Conservation (phyloP, 1,140 invertebrate genomes). For the Palaemon carinicauda region DNA sequence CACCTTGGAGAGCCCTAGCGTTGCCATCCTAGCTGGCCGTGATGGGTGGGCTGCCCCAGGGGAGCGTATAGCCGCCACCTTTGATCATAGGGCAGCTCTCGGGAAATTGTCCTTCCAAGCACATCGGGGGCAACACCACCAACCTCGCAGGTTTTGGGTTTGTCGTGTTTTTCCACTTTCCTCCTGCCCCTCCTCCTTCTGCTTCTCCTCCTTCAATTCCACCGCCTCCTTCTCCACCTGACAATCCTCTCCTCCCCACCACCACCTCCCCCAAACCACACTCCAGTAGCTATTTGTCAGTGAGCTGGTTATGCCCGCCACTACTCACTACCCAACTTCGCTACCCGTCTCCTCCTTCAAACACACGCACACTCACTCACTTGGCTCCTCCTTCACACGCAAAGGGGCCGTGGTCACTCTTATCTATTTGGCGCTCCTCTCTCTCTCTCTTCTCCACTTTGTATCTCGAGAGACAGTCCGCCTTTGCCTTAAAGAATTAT, state of each 20-base stretch:
- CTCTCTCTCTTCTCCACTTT: not conserved
- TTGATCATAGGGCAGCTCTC: constrained; percentile 49
- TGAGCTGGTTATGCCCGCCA: constrained; percentile 49
- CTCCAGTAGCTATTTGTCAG: constrained; percentile 53
- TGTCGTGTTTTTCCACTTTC: no score
- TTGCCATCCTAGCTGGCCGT: constrained; percentile 74
- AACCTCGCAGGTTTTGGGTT: no score
- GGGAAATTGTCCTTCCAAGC: constrained; percentile 36
- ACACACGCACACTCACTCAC: not conserved
- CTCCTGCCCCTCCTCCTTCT: no score
- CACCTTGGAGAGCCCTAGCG: constrained; percentile 91
- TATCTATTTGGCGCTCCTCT: not conserved
- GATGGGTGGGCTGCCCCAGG: constrained; percentile 42
- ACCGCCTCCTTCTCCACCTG: no score
- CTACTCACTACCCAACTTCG: constrained; percentile 33
- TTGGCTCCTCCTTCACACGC: not conserved
- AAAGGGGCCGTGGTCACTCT: not conserved
- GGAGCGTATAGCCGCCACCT: constrained; percentile 43
- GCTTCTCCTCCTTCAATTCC: no score
- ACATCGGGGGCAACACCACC: constrained; percentile 36
- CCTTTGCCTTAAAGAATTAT: not conserved
- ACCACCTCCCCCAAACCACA: constrained; percentile 12
- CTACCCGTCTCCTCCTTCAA: not conserved
- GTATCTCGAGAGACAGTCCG: not conserved
- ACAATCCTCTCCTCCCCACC: not conserved